phyloP scores from a whole-genome alignment of 92 coral and sea anemone genomes.

The Pocillopora meandrina region DNA sequence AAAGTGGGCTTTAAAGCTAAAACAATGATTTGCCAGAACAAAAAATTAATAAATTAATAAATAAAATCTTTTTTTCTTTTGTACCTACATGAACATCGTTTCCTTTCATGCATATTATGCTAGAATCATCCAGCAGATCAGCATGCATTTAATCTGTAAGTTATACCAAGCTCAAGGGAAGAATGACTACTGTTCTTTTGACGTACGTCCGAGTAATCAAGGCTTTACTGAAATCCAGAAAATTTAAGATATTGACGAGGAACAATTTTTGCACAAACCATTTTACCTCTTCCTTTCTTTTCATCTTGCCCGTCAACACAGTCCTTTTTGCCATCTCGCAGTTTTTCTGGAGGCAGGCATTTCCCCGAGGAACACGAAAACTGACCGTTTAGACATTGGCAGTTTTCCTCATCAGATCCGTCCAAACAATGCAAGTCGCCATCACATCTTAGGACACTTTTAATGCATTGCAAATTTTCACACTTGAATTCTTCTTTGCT shows the following conservation, averaged over 20 bases:
- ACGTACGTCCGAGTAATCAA: too few relatives aligned
- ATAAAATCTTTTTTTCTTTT: too few relatives aligned
- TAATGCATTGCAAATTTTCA: slow-evolving; percentile 57
- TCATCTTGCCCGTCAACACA: slow-evolving; percentile 66
- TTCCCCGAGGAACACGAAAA: slow-evolving; percentile 54
- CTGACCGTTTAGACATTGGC: slow-evolving; percentile 55
- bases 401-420: slow-evolving; percentile 57
- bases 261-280: background rate
- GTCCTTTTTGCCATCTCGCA: slow-evolving; percentile 42
- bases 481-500: slow-evolving; percentile 53
- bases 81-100: too few relatives aligned
- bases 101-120: too few relatives aligned
- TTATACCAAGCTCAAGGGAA: too few relatives aligned
- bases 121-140: too few relatives aligned
- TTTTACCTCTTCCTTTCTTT: slow-evolving; percentile 3
- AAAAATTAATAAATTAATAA: too few relatives aligned
- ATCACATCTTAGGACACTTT: slow-evolving; percentile 47
- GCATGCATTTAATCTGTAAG: too few relatives aligned
- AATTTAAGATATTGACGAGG: background rate
- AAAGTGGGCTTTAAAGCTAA: too few relatives aligned
- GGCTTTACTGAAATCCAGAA: background rate
- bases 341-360: slow-evolving; percentile 48
- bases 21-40: too few relatives aligned
- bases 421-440: slow-evolving; percentile 47
- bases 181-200: too few relatives aligned